These are phyloP conservation scores for Xylota segnis DNA, from an alignment of 2,888 invertebrate genomes.

Conservation along the genomic window DNA sequence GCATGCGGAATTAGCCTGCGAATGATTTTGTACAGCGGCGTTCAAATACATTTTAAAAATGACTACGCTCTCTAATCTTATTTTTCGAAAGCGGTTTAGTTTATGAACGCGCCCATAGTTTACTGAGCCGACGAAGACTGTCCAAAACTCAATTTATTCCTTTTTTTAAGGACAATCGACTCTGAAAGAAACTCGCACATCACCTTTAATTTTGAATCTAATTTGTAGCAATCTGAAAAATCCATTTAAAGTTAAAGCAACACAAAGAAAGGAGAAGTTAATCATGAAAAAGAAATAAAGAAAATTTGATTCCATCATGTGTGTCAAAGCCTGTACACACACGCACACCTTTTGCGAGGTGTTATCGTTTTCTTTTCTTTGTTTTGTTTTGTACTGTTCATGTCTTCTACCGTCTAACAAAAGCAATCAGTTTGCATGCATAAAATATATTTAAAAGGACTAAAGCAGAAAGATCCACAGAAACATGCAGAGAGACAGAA, in stretches of 20 bases:
- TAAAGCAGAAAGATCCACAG: background rate
- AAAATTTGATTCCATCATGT: constrained; percentile 28
- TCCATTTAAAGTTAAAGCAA: constrained; percentile 3
- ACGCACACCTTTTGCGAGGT: constrained; percentile 9
- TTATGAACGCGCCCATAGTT: too few relatives aligned
- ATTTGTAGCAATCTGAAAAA: constrained; percentile 28
- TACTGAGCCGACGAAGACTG: too few relatives aligned
- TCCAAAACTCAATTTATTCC: too few relatives aligned
- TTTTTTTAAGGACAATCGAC: too few relatives aligned
- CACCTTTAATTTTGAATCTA: constrained; percentile 15
- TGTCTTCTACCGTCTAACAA: constrained; percentile 15
- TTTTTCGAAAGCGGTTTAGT: too few relatives aligned
- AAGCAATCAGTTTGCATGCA: constrained; percentile 57
- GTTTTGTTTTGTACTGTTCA: background rate
- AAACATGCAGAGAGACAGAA: background rate
- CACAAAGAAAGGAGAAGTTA: constrained; percentile 9
- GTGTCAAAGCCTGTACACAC: constrained; percentile 15
- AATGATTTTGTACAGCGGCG: too few relatives aligned
- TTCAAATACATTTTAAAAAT: too few relatives aligned
- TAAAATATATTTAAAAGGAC: constrained; percentile 31
- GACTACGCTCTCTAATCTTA: too few relatives aligned
- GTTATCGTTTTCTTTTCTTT: background rate
- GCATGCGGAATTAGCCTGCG: too few relatives aligned
- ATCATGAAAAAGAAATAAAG: constrained; percentile 7
- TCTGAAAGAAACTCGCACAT: background rate